Conservation (phyloP, 2,113 vertebrate species). For the Cisticola juncidis region DNA sequence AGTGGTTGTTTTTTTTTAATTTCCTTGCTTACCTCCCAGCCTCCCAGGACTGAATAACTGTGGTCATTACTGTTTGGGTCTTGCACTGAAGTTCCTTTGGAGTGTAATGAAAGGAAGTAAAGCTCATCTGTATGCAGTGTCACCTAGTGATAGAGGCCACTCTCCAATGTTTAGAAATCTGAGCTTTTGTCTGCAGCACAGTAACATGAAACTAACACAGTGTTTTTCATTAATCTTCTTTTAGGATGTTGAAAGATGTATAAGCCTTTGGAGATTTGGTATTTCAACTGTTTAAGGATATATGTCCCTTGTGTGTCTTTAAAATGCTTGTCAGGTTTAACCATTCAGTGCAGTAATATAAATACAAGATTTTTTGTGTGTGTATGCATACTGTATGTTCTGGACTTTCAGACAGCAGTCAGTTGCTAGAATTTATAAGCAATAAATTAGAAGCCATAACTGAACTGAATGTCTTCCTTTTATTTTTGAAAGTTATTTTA, state of each 20-base stretch:
- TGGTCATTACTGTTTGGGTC: neutral
- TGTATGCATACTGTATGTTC: neutral
- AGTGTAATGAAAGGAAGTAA: conserved; percentile 25
- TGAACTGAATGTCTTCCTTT: neutral
- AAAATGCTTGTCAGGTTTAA: neutral
- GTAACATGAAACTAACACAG: neutral
- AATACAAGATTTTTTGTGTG: neutral
- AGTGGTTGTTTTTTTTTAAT: neutral
- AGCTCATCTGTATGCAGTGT: conserved; percentile 24
- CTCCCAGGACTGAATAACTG: neutral
- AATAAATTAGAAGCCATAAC: neutral
- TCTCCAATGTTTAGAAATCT: neutral
- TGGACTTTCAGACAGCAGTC: neutral
- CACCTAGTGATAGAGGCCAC: neutral
- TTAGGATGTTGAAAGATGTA: neutral
- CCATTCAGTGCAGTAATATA: neutral
- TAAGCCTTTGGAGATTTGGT: neutral
- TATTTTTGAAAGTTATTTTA: neutral
- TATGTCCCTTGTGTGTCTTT: neutral
- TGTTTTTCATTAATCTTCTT: conserved; percentile 31
- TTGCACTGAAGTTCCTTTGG: neutral
- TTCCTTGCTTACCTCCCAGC: neutral
- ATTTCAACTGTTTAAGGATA: neutral
- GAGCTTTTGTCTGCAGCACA: conserved; percentile 36
- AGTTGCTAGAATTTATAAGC: neutral